phyloP scores from a whole-genome alignment of 1,140 invertebrate species.

The Pseudomyrmex concolor region DNA sequence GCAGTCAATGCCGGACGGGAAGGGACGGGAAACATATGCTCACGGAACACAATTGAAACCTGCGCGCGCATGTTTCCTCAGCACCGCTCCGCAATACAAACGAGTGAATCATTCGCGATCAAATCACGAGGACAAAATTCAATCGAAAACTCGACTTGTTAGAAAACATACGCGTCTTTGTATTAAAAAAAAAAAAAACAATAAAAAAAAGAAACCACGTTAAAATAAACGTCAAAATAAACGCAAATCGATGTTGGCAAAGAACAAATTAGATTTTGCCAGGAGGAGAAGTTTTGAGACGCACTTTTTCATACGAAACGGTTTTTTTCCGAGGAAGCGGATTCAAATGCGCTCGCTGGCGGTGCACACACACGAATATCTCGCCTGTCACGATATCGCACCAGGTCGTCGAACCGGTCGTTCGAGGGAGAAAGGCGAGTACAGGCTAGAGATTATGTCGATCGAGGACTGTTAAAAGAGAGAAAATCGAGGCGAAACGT shows the following conservation, averaged over 20 bases:
- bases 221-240: no score
- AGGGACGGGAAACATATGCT: neutral
- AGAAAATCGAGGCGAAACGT: conserved; percentile 14
- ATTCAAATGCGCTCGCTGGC: conserved; percentile 8
- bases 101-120: neutral
- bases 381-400: conserved; percentile 16
- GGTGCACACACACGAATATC: neutral
- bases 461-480: neutral
- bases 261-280: no score
- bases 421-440: neutral
- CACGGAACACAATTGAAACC: neutral
- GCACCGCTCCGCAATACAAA: neutral
- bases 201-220: no score
- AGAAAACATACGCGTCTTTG: no score
- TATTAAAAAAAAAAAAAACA: no score
- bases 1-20: neutral
- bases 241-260: neutral
- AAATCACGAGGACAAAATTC: neutral
- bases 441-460: conserved; percentile 9
- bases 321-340: neutral
- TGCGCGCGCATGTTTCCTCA: neutral
- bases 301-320: neutral
- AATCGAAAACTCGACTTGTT: neutral
- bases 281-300: neutral
- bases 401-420: conserved; percentile 17